A percentile compares a stretch with the other conserved stretches of the same genome.
Evolutionary conservation across 2,113 vertebrate genomes (phyloP).

Genomic region (Pedetes capensis): DNA sequence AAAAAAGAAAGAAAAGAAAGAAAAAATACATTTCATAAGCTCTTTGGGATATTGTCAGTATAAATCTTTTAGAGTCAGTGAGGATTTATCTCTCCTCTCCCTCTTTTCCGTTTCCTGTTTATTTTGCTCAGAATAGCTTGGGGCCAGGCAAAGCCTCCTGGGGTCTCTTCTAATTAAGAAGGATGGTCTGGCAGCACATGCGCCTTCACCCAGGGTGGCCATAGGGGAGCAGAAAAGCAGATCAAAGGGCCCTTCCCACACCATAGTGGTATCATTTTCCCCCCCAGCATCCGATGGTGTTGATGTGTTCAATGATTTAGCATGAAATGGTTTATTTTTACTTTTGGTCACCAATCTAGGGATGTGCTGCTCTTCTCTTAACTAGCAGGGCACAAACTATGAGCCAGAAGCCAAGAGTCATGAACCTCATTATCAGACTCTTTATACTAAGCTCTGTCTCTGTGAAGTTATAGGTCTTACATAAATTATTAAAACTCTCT

Average conservation of each 20-base stretch:
- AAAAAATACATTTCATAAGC: conserved; percentile 45
- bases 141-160: conserved; percentile 51
- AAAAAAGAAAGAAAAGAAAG: too few species aligned
- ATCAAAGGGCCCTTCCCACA: conserved; percentile 54
- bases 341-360: background rate
- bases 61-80: conserved; percentile 62
- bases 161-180: conserved; percentile 68
- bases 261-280: background rate
- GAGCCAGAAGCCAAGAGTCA: background rate
- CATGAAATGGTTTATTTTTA: conserved; percentile 18
- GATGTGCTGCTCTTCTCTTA: background rate
- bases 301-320: conserved; percentile 1
- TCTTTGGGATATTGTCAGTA: conserved; percentile 54
- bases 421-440: background rate
- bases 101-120: conserved; percentile 65
- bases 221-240: conserved; percentile 27
- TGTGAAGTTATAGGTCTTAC: background rate
- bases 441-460: background rate
- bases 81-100: conserved; percentile 52
- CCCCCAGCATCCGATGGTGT: background rate
- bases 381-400: background rate
- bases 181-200: conserved; percentile 51
- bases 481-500: background rate
- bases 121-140: conserved; percentile 63
- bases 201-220: conserved; percentile 25